phyloP scores from a whole-genome alignment of 2,888 invertebrate species.

The Lypha dubia region DNA sequence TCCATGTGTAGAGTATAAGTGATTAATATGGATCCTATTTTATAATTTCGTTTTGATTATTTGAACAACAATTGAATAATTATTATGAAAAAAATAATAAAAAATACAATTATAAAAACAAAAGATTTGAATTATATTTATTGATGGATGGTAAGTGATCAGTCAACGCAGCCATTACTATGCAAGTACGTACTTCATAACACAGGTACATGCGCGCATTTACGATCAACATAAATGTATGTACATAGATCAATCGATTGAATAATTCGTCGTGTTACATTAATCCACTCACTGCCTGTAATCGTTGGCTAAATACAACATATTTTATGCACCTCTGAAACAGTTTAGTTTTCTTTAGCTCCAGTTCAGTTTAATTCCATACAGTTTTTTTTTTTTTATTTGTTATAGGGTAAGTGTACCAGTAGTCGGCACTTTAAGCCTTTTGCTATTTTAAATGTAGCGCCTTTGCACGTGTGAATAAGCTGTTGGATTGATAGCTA shows the following conservation, averaged over 20 bases:
- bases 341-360: slow-evolving; percentile 42
- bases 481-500: too few species aligned
- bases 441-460: too few species aligned
- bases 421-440: too few species aligned
- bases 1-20: slow-evolving; percentile 36
- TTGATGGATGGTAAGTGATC: slow-evolving; percentile 57
- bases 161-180: slow-evolving; percentile 36
- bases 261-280: slow-evolving; percentile 39
- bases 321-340: slow-evolving; percentile 63
- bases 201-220: slow-evolving; percentile 29
- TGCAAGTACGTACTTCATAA: slow-evolving; percentile 13
- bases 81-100: slow-evolving; percentile 3
- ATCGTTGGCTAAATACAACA: slow-evolving; percentile 47
- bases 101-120: slow-evolving; percentile 13
- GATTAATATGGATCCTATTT: slow-evolving; percentile 56
- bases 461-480: too few species aligned
- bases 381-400: slow-evolving; percentile 31
- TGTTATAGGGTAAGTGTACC: too few species aligned
- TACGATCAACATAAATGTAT: too few species aligned
- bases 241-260: slow-evolving; percentile 1
- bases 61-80: slow-evolving; percentile 42
- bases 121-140: slow-evolving; percentile 20
- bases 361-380: slow-evolving; percentile 16
- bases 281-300: slow-evolving; percentile 19
- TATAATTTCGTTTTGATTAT: slow-evolving; percentile 30